Percentiles rank a stretch among this genome's conserved stretches.
phyloP scores from a whole-genome alignment of 2,888 invertebrate species.

The Acrocyrtus sp. region DNA sequence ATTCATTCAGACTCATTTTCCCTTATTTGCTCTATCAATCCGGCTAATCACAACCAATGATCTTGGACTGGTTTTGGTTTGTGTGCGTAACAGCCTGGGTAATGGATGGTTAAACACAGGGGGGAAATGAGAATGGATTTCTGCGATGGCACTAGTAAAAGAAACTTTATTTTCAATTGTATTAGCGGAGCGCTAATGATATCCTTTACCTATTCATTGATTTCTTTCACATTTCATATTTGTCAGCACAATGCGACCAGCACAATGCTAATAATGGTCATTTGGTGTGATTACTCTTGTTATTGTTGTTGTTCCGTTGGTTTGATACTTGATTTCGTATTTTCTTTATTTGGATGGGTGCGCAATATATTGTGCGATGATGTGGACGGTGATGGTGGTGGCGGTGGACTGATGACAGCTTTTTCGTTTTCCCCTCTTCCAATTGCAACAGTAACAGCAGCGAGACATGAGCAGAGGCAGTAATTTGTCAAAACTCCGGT shows the following conservation, averaged over 20 bases:
- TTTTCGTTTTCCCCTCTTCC: not conserved
- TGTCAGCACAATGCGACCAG: not conserved
- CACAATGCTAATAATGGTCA: conserved; percentile 38
- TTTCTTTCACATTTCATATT: conserved; percentile 1
- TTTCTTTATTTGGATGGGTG: conserved; percentile 17
- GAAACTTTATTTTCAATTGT: not conserved
- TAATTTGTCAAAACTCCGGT: conserved; percentile 46
- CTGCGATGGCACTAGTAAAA: too few relatives aligned
- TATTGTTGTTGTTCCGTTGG: conserved; percentile 41
- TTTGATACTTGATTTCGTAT: conserved; percentile 50
- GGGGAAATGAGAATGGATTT: conserved; percentile 17
- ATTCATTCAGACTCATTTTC: conserved; percentile 2
- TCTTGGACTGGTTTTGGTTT: conserved; percentile 5
- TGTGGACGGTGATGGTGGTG: not conserved
- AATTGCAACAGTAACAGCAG: not conserved
- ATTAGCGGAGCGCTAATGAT: too few relatives aligned
- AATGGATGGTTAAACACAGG: conserved; percentile 52
- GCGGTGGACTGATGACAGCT: not conserved
- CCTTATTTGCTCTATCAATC: too few relatives aligned
- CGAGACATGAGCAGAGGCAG: conserved; percentile 28
- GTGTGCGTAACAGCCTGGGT: conserved; percentile 25
- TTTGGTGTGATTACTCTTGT: conserved; percentile 38
- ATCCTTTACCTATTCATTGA: conserved; percentile 17
- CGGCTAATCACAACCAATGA: conserved; percentile 38
- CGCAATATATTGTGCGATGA: conserved; percentile 17